Evolutionary conservation across 2,888 invertebrate genomes (phyloP), one percentile per base, ranked within the genome.

Genomic region (Metallyticus violacea): DNA sequence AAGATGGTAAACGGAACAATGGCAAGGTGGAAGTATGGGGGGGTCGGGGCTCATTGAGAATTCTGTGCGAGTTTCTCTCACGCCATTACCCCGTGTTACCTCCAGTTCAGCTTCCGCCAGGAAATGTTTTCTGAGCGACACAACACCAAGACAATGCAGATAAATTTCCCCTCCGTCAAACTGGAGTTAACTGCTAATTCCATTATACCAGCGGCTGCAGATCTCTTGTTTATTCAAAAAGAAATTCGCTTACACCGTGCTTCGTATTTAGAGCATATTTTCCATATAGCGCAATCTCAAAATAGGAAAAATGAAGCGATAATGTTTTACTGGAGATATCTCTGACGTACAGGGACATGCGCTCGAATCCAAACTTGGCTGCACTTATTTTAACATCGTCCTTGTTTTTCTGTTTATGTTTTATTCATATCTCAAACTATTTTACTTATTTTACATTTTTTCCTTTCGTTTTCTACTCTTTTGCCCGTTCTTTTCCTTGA

Each of bases 81-180:
- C 87, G 87, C 86, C 88, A 88, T 88, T 87, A 87, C 85, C 77
- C 83, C 83, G 86, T 85, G 86, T 87, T 88, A 81, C 25, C 29
- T 62, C 40, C 7, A 62, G 40, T 22, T 62, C 40, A 15, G 40
- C 40, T 62, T 62, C 40, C 40, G 40, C 6, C 40, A 62, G 40
- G 40, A 62, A 62, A 62, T 62, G 40, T 62, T 62, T 62, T 62
- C 40, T 62, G 15, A 15, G 40, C 40, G 40, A 62, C 40, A 62
- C 40, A 62, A 62, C 40, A 62, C 40, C 40, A 62, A 62, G 40
- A 62, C 40, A 62, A 62, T 62, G 40, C 40, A 15, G 40, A 62
- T 62, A 62, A 62, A 62, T 62, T 62, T 62, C 40, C 40, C 40
- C 40, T 62, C 40, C 40, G 40, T 62, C 40, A 62, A 62, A 62